Conservation (phyloP, 2,113 vertebrate species). For the Plecturocebus donacophilus region DNA sequence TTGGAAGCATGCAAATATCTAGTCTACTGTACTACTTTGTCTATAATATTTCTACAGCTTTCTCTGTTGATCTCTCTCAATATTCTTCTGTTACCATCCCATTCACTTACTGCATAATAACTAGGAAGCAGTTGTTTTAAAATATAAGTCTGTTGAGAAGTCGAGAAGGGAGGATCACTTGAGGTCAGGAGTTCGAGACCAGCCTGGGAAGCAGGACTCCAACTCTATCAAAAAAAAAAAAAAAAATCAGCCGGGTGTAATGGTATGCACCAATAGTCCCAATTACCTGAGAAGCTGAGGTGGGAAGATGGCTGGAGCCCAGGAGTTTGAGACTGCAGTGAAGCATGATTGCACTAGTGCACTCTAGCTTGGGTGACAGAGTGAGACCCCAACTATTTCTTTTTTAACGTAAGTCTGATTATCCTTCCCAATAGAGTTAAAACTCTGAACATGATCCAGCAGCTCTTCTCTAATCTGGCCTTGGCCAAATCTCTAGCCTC, state of each 20-base stretch:
- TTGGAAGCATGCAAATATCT: neutral
- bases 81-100: neutral
- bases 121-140: neutral
- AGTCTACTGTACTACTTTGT: neutral
- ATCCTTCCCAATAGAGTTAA: neutral
- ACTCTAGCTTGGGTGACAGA: no score
- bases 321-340: no score
- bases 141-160: neutral
- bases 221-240: no score
- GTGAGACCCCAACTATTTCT: no score
- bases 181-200: no score
- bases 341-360: no score
- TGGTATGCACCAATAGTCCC: no score
- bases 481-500: neutral
- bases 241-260: no score
- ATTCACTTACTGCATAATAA: neutral
- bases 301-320: no score
- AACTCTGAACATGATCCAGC: neutral
- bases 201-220: no score
- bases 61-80: neutral
- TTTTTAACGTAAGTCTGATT: neutral
- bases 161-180: no score
- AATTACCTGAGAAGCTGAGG: no score
- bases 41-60: neutral
- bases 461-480: neutral